phyloP scores from a whole-genome alignment of 1,140 invertebrate species.

The Magallana gigas region DNA sequence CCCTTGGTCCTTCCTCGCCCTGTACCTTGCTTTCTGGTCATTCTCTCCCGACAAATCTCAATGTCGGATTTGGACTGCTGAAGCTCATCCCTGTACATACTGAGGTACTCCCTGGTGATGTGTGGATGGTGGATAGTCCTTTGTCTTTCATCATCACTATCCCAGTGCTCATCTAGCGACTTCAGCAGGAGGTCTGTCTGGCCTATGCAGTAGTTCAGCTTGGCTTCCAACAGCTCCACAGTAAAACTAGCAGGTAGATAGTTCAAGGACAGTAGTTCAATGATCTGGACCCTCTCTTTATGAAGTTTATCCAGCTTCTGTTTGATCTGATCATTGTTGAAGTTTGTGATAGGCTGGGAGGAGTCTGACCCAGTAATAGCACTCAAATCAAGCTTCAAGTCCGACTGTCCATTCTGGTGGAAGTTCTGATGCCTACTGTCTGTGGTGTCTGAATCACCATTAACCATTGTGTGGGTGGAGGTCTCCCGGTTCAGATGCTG shows the following conservation, averaged over 20 bases:
- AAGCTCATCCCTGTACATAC: constrained; percentile 63
- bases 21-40: constrained; percentile 58
- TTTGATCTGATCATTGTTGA: constrained; percentile 55
- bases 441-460: not conserved
- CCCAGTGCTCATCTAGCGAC: constrained; percentile 70
- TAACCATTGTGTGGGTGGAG: not conserved
- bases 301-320: constrained; percentile 71
- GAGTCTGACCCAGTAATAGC: not conserved
- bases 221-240: constrained; percentile 74
- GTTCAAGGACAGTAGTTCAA: constrained; percentile 72
- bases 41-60: constrained; percentile 62
- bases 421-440: constrained; percentile 47
- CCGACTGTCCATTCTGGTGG: constrained; percentile 66
- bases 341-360: constrained; percentile 20
- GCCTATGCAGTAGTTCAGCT: constrained; percentile 76
- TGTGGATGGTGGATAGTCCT: constrained; percentile 40
- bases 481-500: not conserved
- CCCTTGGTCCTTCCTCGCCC: constrained; percentile 61
- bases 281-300: constrained; percentile 72
- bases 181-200: constrained; percentile 75
- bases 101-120: constrained; percentile 64
- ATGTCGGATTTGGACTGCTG: constrained; percentile 66
- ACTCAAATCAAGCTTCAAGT: constrained; percentile 49
- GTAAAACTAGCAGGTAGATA: constrained; percentile 75
- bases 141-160: constrained; percentile 52